Percentiles rank a stretch among this genome's conserved stretches.
Conservation (phyloP, 2,113 vertebrate species). For the Neodontobutis hainanensis region DNA sequence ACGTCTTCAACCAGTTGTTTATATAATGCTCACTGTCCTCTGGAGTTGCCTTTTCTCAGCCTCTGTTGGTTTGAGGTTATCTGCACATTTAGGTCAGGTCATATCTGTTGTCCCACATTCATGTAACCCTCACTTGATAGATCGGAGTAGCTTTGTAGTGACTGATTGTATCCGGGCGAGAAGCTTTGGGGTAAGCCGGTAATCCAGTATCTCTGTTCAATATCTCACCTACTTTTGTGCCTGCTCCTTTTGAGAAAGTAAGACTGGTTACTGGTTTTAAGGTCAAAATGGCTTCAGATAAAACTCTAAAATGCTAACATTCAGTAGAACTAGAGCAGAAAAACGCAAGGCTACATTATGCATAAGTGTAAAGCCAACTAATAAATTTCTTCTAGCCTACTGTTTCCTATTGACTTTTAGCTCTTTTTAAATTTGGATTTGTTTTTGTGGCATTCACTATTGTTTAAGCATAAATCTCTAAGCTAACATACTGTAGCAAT, state of each 20-base stretch:
- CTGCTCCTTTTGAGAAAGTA: constrained; percentile 14
- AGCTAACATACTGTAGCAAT: too few relatives aligned
- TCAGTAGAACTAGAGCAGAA: too few relatives aligned
- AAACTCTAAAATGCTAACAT: too few relatives aligned
- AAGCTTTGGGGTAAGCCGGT: constrained; percentile 36
- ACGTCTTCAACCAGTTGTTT: constrained; percentile 30
- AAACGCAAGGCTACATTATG: too few relatives aligned
- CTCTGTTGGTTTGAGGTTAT: constrained; percentile 55
- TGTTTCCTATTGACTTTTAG: too few relatives aligned
- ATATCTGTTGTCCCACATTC: constrained; percentile 58
- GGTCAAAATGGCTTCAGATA: neutral
- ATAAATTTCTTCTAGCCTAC: too few relatives aligned
- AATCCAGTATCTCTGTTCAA: constrained; percentile 31
- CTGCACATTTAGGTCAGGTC: constrained; percentile 65
- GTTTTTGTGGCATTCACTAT: too few relatives aligned
- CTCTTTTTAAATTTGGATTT: too few relatives aligned
- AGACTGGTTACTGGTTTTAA: neutral
- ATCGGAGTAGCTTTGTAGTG: constrained; percentile 46
- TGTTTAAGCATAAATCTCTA: too few relatives aligned
- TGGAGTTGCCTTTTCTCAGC: neutral
- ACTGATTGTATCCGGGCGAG: constrained; percentile 42
- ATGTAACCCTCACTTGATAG: constrained; percentile 54
- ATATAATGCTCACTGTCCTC: constrained; percentile 31
- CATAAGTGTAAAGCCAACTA: too few relatives aligned
- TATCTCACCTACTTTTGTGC: constrained; percentile 46